These are phyloP conservation scores for Prenolepis imparis DNA, from an alignment of 2,888 invertebrate genomes.

Conservation along the genomic window DNA sequence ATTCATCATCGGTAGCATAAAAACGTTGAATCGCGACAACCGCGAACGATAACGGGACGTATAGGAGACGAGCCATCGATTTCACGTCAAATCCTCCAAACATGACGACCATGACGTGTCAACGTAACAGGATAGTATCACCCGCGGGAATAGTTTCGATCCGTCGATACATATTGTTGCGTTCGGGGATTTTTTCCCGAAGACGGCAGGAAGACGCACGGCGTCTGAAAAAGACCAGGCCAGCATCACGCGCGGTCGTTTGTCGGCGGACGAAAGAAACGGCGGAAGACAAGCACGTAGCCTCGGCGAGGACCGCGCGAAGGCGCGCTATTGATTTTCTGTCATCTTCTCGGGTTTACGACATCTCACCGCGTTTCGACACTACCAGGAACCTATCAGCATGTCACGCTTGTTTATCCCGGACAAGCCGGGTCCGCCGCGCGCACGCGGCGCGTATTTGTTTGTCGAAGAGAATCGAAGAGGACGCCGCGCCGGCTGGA, in stretches of 20 bases:
- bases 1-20: not conserved
- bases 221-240: constrained; percentile 82
- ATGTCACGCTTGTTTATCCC: constrained; percentile 70
- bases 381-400: constrained; percentile 83
- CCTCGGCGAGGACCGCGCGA: constrained; percentile 23
- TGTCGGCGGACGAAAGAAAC: constrained; percentile 64
- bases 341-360: constrained; percentile 85
- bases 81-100: constrained; percentile 72
- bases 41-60: not conserved
- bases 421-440: constrained; percentile 35
- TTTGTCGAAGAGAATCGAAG: constrained; percentile 32
- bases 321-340: constrained; percentile 82
- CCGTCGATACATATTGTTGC: constrained; percentile 72
- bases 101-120: constrained; percentile 79
- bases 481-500: constrained; percentile 54
- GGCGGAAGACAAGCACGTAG: constrained; percentile 44
- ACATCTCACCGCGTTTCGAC: constrained; percentile 84
- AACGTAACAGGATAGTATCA: constrained; percentile 80
- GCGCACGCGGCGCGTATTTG: constrained; percentile 56
- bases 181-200: constrained; percentile 67
- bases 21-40: not conserved
- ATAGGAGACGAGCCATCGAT: constrained; percentile 59
- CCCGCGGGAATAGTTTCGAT: constrained; percentile 62
- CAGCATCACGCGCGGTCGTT: constrained; percentile 72
- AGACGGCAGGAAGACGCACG: constrained; percentile 70